A percentile compares a stretch with the other conserved stretches of the same genome.
These are phyloP conservation scores for Myotis myotis DNA, from an alignment of 2,797 vertebrate genomes.

Conservation along the genomic window DNA sequence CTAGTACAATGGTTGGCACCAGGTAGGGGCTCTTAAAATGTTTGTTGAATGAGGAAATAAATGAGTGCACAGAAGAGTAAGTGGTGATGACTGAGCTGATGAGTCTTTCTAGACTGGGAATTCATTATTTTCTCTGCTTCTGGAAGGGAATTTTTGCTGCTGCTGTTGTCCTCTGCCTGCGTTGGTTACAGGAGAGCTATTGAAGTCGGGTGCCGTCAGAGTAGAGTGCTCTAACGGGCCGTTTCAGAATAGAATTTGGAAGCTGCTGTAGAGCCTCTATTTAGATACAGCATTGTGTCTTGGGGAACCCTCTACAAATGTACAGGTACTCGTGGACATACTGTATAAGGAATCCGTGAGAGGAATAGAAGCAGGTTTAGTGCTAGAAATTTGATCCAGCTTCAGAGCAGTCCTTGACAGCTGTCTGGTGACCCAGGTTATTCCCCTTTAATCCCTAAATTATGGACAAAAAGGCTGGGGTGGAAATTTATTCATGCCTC, in stretches of 20 bases:
- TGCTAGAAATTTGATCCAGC: constrained; percentile 11
- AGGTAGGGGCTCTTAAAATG: background rate
- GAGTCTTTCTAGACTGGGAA: background rate
- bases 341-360: background rate
- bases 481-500: background rate
- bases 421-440: background rate
- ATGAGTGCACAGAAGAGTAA: background rate
- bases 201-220: constrained; percentile 22
- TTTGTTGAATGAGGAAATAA: background rate
- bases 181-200: constrained; percentile 43
- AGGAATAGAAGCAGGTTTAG: constrained; percentile 1
- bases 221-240: background rate
- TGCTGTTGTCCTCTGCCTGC: constrained; percentile 31
- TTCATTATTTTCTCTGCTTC: constrained; percentile 17
- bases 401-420: constrained; percentile 18
- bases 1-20: background rate
- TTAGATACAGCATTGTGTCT: constrained; percentile 56
- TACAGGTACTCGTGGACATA: background rate
- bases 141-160: constrained; percentile 39
- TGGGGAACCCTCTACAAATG: constrained; percentile 46
- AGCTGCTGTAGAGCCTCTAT: constrained; percentile 21
- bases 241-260: constrained; percentile 63
- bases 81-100: background rate
- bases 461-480: constrained; percentile 22
- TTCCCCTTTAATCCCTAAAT: background rate